These are phyloP conservation scores for Laupala kohalensis DNA, from an alignment of 1,140 invertebrate species.

Conservation along the genomic window DNA sequence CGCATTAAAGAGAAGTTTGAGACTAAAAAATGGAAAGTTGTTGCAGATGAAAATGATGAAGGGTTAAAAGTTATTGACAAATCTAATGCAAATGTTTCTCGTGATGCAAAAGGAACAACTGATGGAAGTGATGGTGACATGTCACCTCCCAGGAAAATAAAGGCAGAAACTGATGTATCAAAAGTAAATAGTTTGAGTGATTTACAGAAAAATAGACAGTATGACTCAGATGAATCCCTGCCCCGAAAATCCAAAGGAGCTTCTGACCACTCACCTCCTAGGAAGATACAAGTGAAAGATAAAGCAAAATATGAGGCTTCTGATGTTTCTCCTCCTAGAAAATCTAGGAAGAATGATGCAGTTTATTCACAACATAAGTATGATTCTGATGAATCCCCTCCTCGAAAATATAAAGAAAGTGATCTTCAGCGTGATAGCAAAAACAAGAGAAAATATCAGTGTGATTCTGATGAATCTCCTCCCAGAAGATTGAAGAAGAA, in stretches of 20 bases:
- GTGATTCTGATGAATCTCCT: conserved; percentile 24
- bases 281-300: conserved; percentile 16
- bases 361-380: neutral
- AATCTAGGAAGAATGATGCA: conserved; percentile 3
- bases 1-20: conserved; percentile 46
- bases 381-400: neutral
- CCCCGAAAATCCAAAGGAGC: conserved; percentile 18
- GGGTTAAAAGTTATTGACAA: conserved; percentile 10
- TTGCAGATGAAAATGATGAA: conserved; percentile 26
- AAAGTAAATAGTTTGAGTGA: too few species aligned
- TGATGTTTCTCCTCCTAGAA: conserved; percentile 14
- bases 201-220: too few species aligned
- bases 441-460: conserved; percentile 14
- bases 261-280: neutral
- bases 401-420: neutral
- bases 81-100: neutral
- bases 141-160: conserved; percentile 22
- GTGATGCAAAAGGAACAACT: neutral
- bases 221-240: conserved; percentile 23
- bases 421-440: too few species aligned
- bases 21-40: conserved; percentile 57
- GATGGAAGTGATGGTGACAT: conserved; percentile 15
- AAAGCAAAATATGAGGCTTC: conserved; percentile 9
- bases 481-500: conserved; percentile 12
- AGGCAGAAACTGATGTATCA: conserved; percentile 7